Percentiles rank a stretch among this genome's conserved stretches.
These are phyloP conservation scores for Hyppa rectilinea DNA, from an alignment of 2,888 invertebrate species.

Conservation along the genomic window DNA sequence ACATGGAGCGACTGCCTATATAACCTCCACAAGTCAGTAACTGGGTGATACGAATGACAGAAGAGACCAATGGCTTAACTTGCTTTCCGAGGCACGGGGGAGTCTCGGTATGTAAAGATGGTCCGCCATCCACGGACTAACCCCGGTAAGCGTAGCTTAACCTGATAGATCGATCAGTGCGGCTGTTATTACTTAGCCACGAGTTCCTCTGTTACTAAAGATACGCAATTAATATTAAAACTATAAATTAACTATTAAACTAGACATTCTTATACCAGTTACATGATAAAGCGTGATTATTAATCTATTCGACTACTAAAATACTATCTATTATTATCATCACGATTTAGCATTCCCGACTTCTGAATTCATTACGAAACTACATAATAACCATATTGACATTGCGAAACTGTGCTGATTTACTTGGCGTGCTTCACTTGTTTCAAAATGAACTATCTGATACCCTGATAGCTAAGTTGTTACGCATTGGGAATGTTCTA, in stretches of 20 bases:
- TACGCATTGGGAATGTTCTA: constrained; percentile 50
- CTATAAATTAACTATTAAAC: constrained; percentile 6
- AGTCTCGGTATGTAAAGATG: no score
- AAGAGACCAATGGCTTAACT: no score
- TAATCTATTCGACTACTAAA: constrained; percentile 32
- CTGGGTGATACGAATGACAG: no score
- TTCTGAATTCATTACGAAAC: constrained; percentile 63
- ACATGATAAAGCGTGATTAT: constrained; percentile 34
- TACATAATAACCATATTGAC: constrained; percentile 63
- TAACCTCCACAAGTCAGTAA: no score
- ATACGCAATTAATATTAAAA: constrained; percentile 8
- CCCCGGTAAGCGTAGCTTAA: no score
- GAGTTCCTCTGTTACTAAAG: no score
- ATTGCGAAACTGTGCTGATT: constrained; percentile 69
- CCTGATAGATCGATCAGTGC: no score
- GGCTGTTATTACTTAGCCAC: no score
- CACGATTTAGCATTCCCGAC: constrained; percentile 51
- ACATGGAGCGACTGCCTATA: no score
- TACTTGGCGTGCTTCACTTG: constrained; percentile 64
- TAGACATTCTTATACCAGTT: constrained; percentile 4
- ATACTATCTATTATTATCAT: constrained; percentile 50
- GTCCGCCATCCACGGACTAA: no score
- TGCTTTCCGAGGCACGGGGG: no score
- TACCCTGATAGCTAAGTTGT: constrained; percentile 49
- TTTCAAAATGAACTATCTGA: constrained; percentile 61